A percentile compares a stretch with the other conserved stretches of the same genome.
These are phyloP conservation scores for Callyntrura sp. DNA, from an alignment of 2,888 invertebrate genomes.

Conservation along the genomic window DNA sequence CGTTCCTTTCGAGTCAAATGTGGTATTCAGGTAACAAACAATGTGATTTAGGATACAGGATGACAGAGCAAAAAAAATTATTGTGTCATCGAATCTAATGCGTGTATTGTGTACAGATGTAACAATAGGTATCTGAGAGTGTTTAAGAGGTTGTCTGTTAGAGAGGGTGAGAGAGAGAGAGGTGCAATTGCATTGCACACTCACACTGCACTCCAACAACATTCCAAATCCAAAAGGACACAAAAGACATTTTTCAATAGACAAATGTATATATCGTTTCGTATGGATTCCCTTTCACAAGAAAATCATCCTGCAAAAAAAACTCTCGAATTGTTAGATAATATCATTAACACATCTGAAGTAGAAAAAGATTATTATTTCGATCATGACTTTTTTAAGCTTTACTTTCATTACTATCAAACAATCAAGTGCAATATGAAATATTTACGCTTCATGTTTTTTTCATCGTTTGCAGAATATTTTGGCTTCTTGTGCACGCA, in stretches of 20 bases:
- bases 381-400: constrained; percentile 65
- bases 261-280: not conserved
- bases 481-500: not conserved
- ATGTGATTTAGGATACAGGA: constrained; percentile 43
- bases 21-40: no score
- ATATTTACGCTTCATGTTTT: not conserved
- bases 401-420: constrained; percentile 37
- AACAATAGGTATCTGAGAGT: not conserved
- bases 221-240: not conserved
- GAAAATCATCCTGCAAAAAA: not conserved
- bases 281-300: not conserved
- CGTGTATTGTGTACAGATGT: not conserved
- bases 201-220: not conserved
- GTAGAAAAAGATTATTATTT: constrained; percentile 50
- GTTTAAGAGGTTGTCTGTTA: not conserved
- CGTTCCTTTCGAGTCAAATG: constrained; percentile 26
- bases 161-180: no score
- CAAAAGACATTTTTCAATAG: not conserved
- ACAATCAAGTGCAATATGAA: not conserved
- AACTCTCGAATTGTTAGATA: constrained; percentile 42
- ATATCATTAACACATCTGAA: constrained; percentile 33
- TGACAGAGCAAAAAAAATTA: constrained; percentile 64
- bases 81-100: constrained; percentile 53
- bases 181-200: not conserved
- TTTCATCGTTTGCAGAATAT: not conserved